Evolutionary conservation across 2,888 invertebrate genomes (phyloP).

Genomic region (Acronicta aceris): DNA sequence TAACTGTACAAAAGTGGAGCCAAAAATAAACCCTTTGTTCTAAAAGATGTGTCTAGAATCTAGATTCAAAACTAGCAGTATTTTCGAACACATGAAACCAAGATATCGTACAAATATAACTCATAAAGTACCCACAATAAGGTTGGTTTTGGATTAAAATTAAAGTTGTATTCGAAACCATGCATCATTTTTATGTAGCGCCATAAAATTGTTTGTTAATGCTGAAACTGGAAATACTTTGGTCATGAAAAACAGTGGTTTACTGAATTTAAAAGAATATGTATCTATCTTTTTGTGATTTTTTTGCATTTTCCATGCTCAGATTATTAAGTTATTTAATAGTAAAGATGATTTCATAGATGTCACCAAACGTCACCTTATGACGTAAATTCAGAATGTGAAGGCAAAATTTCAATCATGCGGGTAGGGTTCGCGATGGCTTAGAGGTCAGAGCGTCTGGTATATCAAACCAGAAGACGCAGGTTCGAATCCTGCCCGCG

Average conservation of each 20-base stretch:
- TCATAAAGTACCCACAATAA: background rate
- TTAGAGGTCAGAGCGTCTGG: too few species aligned
- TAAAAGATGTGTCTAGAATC: slow-evolving; percentile 19
- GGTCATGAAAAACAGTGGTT: background rate
- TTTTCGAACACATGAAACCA: background rate
- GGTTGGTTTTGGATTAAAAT: background rate
- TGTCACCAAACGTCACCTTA: too few species aligned
- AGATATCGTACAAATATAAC: background rate
- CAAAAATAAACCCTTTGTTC: slow-evolving; percentile 27
- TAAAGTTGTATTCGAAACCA: background rate
- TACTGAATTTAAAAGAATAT: background rate
- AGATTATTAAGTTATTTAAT: too few species aligned
- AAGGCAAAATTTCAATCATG: too few species aligned
- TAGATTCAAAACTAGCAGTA: background rate
- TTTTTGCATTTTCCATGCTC: too few species aligned
- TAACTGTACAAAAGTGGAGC: background rate
- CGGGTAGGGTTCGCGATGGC: too few species aligned
- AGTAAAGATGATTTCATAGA: too few species aligned
- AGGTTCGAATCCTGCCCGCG: too few species aligned
- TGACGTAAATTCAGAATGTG: too few species aligned
- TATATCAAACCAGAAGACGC: too few species aligned
- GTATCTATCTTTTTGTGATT: too few species aligned
- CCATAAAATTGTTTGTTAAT: slow-evolving; percentile 8
- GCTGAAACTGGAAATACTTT: slow-evolving; percentile 1
- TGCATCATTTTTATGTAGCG: slow-evolving; percentile 11